Evolutionary conservation across 2,797 vertebrate genomes (phyloP).

Genomic region (Neosilurus hyrtlii): DNA sequence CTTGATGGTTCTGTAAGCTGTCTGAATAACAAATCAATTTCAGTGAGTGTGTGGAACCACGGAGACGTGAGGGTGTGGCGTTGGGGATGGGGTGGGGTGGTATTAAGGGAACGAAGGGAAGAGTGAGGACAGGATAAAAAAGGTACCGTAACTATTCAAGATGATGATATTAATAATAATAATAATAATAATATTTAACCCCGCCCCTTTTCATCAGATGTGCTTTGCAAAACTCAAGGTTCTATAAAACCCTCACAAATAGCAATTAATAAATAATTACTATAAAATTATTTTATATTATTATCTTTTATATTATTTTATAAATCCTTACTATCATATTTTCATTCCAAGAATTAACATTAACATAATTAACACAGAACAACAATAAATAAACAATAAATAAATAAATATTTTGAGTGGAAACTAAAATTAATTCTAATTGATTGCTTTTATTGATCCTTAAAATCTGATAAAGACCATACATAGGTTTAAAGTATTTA

Average conservation of each 20-base stretch:
- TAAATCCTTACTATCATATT: not conserved
- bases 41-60: constrained; percentile 64
- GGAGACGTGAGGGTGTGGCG: constrained; percentile 2
- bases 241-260: not conserved
- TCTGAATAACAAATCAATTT: constrained; percentile 82
- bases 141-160: not conserved
- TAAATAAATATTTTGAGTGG: not conserved
- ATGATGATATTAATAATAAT: not conserved
- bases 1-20: constrained; percentile 80
- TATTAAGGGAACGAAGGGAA: not conserved
- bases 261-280: not conserved
- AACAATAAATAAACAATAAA: too few relatives aligned
- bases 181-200: not conserved
- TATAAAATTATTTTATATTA: too few relatives aligned
- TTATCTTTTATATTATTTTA: too few relatives aligned
- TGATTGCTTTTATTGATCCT: not conserved
- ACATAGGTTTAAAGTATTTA: not conserved
- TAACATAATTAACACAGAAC: too few relatives aligned
- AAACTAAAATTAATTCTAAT: not conserved
- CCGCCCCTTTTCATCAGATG: not conserved
- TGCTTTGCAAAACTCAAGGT: not conserved
- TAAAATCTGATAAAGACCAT: not conserved
- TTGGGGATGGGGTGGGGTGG: constrained; percentile 50
- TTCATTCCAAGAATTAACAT: not conserved
- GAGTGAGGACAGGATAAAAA: constrained; percentile 35